Evolutionary conservation across 2,113 vertebrate species (phyloP).

Genomic region (Pimephales promelas): DNA sequence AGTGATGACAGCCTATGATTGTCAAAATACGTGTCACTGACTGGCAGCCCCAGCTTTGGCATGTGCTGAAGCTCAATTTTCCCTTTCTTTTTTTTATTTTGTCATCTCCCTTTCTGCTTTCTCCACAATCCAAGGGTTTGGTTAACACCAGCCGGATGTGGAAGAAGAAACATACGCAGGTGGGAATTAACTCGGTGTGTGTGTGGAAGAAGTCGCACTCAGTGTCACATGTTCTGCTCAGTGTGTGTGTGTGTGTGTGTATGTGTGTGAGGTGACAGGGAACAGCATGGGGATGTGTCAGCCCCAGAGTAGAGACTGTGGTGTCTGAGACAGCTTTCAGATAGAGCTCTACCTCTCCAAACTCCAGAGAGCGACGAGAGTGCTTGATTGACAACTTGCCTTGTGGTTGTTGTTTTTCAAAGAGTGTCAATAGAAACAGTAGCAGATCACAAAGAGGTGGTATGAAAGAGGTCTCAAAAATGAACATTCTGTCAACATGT

Average conservation of each 20-base stretch:
- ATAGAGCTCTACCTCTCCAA: conserved; percentile 52
- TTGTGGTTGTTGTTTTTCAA: conserved; percentile 61
- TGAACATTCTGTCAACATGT: neutral
- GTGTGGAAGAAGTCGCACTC: conserved; percentile 67
- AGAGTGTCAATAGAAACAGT: conserved; percentile 60
- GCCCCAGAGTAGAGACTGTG: conserved; percentile 53
- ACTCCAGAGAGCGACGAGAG: conserved; percentile 45
- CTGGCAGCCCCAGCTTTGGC: conserved; percentile 73
- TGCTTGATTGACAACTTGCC: conserved; percentile 56
- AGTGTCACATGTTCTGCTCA: conserved; percentile 64
- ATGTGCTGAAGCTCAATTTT: conserved; percentile 65
- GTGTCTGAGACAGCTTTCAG: conserved; percentile 54
- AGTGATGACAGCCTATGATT: conserved; percentile 81
- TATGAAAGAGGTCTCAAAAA: conserved; percentile 38
- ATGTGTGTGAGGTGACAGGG: conserved; percentile 55
- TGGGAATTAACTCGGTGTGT: conserved; percentile 59
- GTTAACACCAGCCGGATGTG: conserved; percentile 60
- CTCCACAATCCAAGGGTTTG: conserved; percentile 54
- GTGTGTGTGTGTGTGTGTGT: conserved; percentile 60
- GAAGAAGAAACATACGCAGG: conserved; percentile 61
- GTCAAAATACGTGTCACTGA: conserved; percentile 78
- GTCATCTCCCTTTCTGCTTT: conserved; percentile 47
- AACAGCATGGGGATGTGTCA: conserved; percentile 58
- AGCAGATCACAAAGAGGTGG: conserved; percentile 40
- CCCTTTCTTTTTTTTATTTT: conserved; percentile 54